Base-by-base conservation (phyloP, 1,140 invertebrate species). In the Conopomorpha cramerella region DNA sequence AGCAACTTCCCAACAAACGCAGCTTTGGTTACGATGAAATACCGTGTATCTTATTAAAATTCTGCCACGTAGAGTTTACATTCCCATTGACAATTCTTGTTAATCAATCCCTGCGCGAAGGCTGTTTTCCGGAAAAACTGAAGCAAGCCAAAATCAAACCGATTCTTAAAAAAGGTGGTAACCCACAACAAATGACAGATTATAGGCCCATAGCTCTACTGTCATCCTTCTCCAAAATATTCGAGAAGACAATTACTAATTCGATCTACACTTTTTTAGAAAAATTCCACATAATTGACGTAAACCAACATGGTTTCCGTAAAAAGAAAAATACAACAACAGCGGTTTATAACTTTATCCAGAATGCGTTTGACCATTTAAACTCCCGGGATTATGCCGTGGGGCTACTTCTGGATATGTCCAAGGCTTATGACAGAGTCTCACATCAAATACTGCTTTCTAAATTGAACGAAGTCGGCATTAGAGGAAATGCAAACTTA, bases 361-460 rank as follows among this genome's bases (percentile, higher is more conserved):
- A 35, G 27, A 16, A 27, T 19, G 14, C 15, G 15, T 15, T 35
- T 6, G 23, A 26, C 3, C 15, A 8, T 26, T 14, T 35, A 8
- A 35, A 26, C 8, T 15, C 25, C 4, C 25, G 16, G 16, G 10
- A 35, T 8, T 26, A 26, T 35, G 19, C 23, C 8, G 15, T 35
- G 1, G 33, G 33, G 1, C 6, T 35, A 3, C 11, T 35, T 8
- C n/a, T 35, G 4, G 33, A 35, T 15, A 12, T 35, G 12, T 26
- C 19, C 10, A 35, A 35, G 27, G 33, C 33, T 10, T 35, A 35
- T 35, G 33, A 35, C 16, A 35, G 16, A 26, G 33, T 35, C 1
- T 16, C 19, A 7, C 23, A 35, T 26, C 23, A 19, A 13, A 35
- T 35, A 3, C 23, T 35, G 3, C n/a, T 35, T 2, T 26, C 3